Evolutionary conservation across 2,113 vertebrate species (phyloP), one percentile per base, ranked within the genome.

Genomic region (Semicossyphus pulcher): DNA sequence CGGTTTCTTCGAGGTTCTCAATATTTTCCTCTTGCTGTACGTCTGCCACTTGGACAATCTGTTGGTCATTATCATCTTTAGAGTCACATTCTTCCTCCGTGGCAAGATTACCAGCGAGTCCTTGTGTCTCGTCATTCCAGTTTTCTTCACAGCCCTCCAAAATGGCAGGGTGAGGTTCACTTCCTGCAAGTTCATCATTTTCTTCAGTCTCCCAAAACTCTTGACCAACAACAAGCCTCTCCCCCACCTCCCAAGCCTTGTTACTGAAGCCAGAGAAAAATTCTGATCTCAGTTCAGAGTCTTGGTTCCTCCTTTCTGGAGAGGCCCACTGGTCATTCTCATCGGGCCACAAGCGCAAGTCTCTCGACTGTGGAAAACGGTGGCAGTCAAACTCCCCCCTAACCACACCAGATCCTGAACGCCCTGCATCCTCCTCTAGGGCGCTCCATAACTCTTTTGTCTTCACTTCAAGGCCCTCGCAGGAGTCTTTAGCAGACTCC

Each of bases 311-410:
- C 61, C 69, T 89, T 52, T 94, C 91, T 0, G 93, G 88, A 49
- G 88, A 90, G 15, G 92, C 92, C 93, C 92, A 94, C 76, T 94
- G 93, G 81, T 94, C 89, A 61, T 94, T 94, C 81, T 93, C 93
- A 8, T 86, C 84, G 4, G 91, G 89, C 89, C 92, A 94, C 72
- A 93, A 45, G 28, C 80, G 86, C 10, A 91, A 60, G 20, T 94
- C 86, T 2, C 67, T 73, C 16, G 72, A 67, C 37, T 92, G 79
- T 21, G 87, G 81, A 54, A 91, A 89, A 36, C 79, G 86, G 11
- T 90, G 86, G 59, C 90, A 92, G 70, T 92, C 91, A 15, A 92
- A 72, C 71, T 92, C 90, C 23, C 87, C 90, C 16, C 57, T 87
- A 7, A 93, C 69, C 10, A 54, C 85, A 59, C 56, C 76, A 4